Conservation (phyloP, 2,888 invertebrate species). For the Acanthosepion lycidas region DNA sequence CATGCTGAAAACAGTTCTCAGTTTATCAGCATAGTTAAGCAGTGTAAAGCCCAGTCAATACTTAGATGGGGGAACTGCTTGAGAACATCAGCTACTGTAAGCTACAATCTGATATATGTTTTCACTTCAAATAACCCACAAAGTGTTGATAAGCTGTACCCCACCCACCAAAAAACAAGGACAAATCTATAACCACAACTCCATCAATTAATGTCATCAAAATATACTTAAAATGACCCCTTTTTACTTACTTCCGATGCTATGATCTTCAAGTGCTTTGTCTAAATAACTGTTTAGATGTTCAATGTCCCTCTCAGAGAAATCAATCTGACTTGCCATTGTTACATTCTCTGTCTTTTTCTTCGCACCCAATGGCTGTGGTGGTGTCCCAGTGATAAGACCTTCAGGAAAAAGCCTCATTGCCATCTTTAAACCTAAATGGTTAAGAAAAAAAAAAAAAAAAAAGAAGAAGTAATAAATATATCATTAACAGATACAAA, state of each 20-base stretch:
- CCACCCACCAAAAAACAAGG: too few relatives aligned
- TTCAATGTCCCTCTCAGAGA: slow-evolving; percentile 65
- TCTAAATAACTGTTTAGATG: slow-evolving; percentile 66
- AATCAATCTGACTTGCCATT: slow-evolving; percentile 56
- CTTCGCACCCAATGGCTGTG: slow-evolving; percentile 53
- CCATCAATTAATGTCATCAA: too few relatives aligned
- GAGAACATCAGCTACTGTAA: too few relatives aligned
- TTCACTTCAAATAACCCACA: too few relatives aligned
- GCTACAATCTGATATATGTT: too few relatives aligned
- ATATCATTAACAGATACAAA: background rate
- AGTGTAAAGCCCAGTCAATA: too few relatives aligned
- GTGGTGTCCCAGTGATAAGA: slow-evolving; percentile 70
- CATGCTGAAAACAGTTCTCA: too few relatives aligned
- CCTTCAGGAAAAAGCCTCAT: slow-evolving; percentile 72
- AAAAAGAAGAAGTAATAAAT: background rate
- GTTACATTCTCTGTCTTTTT: slow-evolving; percentile 49
- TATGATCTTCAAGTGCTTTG: slow-evolving; percentile 65
- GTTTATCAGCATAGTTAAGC: too few relatives aligned
- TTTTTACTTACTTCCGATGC: slow-evolving; percentile 67
- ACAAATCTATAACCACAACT: too few relatives aligned
- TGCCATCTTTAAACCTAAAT: slow-evolving; percentile 72
- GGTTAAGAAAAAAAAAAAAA: background rate
- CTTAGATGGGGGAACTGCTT: too few relatives aligned
- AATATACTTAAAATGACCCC: too few relatives aligned
- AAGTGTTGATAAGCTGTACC: too few relatives aligned